A percentile compares a stretch with the other conserved stretches of the same genome.
Evolutionary conservation across 2,888 invertebrate genomes (phyloP).

Genomic region (Melangyna quadrimaculata): DNA sequence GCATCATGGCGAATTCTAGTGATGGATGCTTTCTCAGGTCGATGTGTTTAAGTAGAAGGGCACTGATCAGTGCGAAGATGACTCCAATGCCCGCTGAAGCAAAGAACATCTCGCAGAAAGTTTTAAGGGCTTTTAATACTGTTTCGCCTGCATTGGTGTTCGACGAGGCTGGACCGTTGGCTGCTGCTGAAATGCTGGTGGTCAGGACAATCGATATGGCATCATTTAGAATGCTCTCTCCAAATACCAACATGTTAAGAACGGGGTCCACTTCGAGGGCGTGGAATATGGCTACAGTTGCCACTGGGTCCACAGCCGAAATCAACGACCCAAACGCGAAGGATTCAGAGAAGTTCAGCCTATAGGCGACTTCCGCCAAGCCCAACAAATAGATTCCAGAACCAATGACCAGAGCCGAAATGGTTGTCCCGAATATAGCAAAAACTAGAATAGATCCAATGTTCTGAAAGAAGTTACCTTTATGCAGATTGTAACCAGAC

Average conservation of each 20-base stretch:
- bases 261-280: slow-evolving; percentile 98
- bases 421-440: slow-evolving; percentile 98
- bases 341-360: slow-evolving; percentile 96
- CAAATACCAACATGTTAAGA: slow-evolving; percentile 99
- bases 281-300: slow-evolving; percentile 99
- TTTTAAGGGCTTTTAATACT: slow-evolving; percentile 91
- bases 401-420: slow-evolving; percentile 98
- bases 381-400: slow-evolving; percentile 97
- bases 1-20: slow-evolving; percentile 98
- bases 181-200: slow-evolving; percentile 90
- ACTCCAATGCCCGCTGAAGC: slow-evolving; percentile 98
- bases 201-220: slow-evolving; percentile 99
- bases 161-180: slow-evolving; percentile 84
- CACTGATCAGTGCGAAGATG: slow-evolving; percentile 95
- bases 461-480: slow-evolving; percentile 97
- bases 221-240: slow-evolving; percentile 92
- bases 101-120: slow-evolving; percentile 98
- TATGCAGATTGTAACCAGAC: slow-evolving; percentile 99
- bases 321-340: slow-evolving; percentile 98
- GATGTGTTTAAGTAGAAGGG: slow-evolving; percentile 95
- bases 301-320: slow-evolving; percentile 99
- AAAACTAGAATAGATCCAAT: slow-evolving; percentile 99
- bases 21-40: slow-evolving; percentile 98
- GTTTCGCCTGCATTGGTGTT: slow-evolving; percentile 88
- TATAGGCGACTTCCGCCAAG: slow-evolving; percentile 93